These are phyloP conservation scores for Hirtodrosophila confusa DNA, from an alignment of 2,888 invertebrate genomes.

Conservation along the genomic window DNA sequence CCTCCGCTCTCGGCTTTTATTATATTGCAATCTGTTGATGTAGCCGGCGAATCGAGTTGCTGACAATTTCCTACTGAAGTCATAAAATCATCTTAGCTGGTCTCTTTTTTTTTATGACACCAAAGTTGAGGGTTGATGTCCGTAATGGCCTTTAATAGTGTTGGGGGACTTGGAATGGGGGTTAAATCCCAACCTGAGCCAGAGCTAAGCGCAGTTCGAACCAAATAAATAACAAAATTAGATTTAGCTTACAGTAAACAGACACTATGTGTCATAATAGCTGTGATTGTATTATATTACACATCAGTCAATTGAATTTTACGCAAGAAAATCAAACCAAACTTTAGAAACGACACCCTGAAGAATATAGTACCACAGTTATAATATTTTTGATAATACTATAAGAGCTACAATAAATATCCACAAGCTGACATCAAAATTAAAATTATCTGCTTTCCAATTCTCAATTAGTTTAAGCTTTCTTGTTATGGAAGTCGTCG, in stretches of 20 bases:
- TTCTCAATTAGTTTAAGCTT: too few relatives aligned
- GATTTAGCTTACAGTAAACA: slow-evolving; percentile 8
- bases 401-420: too few relatives aligned
- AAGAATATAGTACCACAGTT: too few relatives aligned
- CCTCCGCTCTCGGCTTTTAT: not conserved
- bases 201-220: slow-evolving; percentile 4
- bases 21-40: slow-evolving; percentile 55
- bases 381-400: too few relatives aligned
- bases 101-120: slow-evolving; percentile 31
- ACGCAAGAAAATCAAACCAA: too few relatives aligned
- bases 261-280: not conserved
- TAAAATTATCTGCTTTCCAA: too few relatives aligned
- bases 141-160: slow-evolving; percentile 28
- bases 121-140: slow-evolving; percentile 33
- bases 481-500: too few relatives aligned
- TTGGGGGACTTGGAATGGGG: slow-evolving; percentile 2
- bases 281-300: too few relatives aligned
- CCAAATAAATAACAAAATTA: slow-evolving; percentile 15
- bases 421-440: too few relatives aligned
- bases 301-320: too few relatives aligned
- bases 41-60: slow-evolving; percentile 9
- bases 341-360: too few relatives aligned
- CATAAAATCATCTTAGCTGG: slow-evolving; percentile 32
- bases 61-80: slow-evolving; percentile 16
- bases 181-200: not conserved